Conservation (phyloP, 1,140 invertebrate genomes). For the Pogonus chalceus region DNA sequence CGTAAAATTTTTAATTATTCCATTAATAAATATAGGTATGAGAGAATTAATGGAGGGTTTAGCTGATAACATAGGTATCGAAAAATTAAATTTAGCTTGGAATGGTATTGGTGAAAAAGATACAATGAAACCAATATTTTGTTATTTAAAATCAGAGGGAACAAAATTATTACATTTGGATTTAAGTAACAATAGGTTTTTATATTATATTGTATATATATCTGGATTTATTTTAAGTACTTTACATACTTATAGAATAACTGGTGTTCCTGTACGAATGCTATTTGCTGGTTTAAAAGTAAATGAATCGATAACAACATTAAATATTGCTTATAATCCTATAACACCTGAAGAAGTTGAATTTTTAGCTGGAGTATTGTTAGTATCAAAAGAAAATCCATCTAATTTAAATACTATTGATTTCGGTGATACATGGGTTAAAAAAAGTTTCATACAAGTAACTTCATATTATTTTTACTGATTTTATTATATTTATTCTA, state of each 20-base stretch:
- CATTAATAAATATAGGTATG: conserved; percentile 19
- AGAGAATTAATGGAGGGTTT: conserved; percentile 18
- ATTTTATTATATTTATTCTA: background rate
- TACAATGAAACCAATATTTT: conserved; percentile 15
- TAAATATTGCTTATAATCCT: conserved; percentile 38
- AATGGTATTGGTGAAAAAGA: conserved; percentile 21
- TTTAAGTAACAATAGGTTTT: conserved; percentile 28
- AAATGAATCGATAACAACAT: conserved; percentile 28
- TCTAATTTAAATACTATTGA: conserved; percentile 28
- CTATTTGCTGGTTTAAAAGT: conserved; percentile 22
- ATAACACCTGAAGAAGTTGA: conserved; percentile 32
- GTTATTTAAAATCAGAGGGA: conserved; percentile 20
- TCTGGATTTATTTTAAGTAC: background rate
- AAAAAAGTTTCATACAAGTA: conserved; percentile 29
- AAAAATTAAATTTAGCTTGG: conserved; percentile 25
- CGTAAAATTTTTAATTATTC: too few species aligned
- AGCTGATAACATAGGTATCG: conserved; percentile 15
- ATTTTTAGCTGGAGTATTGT: conserved; percentile 16
- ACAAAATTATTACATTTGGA: conserved; percentile 21
- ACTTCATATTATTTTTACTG: background rate
- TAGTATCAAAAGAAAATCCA: conserved; percentile 12
- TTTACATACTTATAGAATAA: conserved; percentile 14
- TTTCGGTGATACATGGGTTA: conserved; percentile 35
- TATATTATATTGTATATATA: background rate
- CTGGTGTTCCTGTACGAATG: conserved; percentile 14